phyloP scores from a whole-genome alignment of 2,888 invertebrate species.

The Drosophila pseudotakahashii region DNA sequence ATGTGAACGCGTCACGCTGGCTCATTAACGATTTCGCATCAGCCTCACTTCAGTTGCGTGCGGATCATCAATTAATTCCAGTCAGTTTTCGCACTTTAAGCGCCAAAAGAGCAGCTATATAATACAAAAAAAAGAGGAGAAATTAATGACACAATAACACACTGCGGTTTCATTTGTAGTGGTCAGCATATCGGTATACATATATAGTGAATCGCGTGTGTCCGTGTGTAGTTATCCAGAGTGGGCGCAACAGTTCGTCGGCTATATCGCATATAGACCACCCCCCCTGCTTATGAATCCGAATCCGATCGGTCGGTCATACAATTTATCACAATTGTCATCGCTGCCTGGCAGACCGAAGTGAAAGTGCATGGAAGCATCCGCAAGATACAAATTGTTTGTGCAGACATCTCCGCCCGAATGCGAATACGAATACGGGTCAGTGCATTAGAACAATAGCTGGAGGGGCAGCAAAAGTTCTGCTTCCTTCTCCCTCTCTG shows the following conservation, averaged over 20 bases:
- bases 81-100: conserved; percentile 60
- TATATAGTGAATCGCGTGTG: conserved; percentile 1
- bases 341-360: conserved; percentile 3
- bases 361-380: conserved; percentile 58
- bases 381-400: conserved; percentile 62
- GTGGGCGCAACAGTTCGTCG: conserved; percentile 27
- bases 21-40: conserved; percentile 56
- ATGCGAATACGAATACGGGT: conserved; percentile 35
- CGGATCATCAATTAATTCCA: conserved; percentile 68
- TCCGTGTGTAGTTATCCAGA: conserved; percentile 11
- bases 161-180: conserved; percentile 48
- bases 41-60: conserved; percentile 56
- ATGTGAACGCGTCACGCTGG: conserved; percentile 55
- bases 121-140: conserved; percentile 19
- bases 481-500: conserved; percentile 1
- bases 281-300: not conserved
- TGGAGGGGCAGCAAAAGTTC: conserved; percentile 29
- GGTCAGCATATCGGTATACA: conserved; percentile 14
- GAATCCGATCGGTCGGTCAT: conserved; percentile 32
- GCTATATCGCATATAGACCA: not conserved
- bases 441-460: conserved; percentile 69
- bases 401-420: conserved; percentile 49
- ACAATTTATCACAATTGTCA: conserved; percentile 79
- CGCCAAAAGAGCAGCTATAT: conserved; percentile 42
- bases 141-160: conserved; percentile 64